These are phyloP conservation scores for Corythornis vintsioides DNA, from an alignment of 2,113 vertebrate species.

Conservation along the genomic window DNA sequence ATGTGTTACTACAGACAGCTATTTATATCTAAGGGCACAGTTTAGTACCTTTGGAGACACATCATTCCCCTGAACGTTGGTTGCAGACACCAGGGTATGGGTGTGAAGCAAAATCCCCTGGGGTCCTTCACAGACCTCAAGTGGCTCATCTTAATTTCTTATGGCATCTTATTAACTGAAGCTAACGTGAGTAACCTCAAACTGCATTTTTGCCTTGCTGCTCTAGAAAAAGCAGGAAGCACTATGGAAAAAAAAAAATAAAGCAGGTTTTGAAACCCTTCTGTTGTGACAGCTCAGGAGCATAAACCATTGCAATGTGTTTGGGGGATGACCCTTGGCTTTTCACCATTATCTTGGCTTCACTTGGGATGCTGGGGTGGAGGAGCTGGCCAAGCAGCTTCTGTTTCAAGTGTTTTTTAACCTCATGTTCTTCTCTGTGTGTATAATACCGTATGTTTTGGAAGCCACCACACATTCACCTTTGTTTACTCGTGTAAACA, in stretches of 20 bases:
- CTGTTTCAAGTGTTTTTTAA: not conserved
- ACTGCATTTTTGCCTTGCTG: constrained; percentile 20
- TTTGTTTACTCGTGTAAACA: not conserved
- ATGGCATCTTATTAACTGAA: constrained; percentile 61
- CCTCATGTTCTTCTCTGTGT: not conserved
- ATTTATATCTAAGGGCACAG: not conserved
- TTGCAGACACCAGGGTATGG: not conserved
- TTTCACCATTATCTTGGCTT: not conserved
- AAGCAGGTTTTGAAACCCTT: not conserved
- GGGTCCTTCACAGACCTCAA: constrained; percentile 54
- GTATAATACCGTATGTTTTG: not conserved
- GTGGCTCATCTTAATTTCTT: constrained; percentile 63
- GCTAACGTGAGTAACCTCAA: constrained; percentile 51
- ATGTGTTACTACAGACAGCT: not conserved
- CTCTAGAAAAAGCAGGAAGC: constrained; percentile 23
- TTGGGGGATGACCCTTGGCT: not conserved
- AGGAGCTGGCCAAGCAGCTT: not conserved
- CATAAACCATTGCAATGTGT: not conserved
- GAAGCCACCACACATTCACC: not conserved
- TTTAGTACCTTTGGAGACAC: not conserved
- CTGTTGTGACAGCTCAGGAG: not conserved
- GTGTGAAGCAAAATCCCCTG: constrained; percentile 57
- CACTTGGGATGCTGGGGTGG: not conserved
- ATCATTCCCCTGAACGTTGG: not conserved
- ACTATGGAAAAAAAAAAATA: not conserved